These are phyloP conservation scores for Drosophila testacea DNA, from an alignment of 2,888 invertebrate genomes.

Conservation along the genomic window DNA sequence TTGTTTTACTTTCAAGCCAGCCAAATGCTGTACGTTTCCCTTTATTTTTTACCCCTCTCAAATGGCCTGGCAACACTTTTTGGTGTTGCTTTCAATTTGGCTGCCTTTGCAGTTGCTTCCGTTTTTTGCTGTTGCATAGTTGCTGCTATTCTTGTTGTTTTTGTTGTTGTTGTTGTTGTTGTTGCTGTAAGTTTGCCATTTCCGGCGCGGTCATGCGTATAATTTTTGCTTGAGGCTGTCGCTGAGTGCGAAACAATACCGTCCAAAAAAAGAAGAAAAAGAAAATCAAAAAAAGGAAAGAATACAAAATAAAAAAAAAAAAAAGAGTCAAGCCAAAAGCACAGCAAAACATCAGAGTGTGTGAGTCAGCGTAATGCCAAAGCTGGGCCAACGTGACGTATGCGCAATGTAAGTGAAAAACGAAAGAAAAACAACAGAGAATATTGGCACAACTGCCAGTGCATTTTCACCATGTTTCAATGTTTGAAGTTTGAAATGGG, in stretches of 20 bases:
- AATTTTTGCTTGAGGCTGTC: conserved; percentile 78
- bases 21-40: conserved; percentile 26
- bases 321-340: conserved; percentile 3
- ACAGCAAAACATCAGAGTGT: background rate
- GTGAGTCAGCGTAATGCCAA: conserved; percentile 5
- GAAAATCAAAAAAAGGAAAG: conserved; percentile 37
- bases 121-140: conserved; percentile 40
- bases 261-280: conserved; percentile 30
- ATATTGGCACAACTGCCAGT: conserved; percentile 39
- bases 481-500: conserved; percentile 34
- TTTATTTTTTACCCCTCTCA: background rate
- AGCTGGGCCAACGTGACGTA: conserved; percentile 65
- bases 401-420: conserved; percentile 60
- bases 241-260: conserved; percentile 74
- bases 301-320: conserved; percentile 1
- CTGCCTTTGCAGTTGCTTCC: conserved; percentile 67
- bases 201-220: conserved; percentile 80
- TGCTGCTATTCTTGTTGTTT: conserved; percentile 33
- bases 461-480: conserved; percentile 36
- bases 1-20: conserved; percentile 39
- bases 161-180: conserved; percentile 20
- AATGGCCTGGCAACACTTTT: conserved; percentile 59
- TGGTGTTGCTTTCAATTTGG: conserved; percentile 77
- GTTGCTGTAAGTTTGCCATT: conserved; percentile 71
- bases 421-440: conserved; percentile 1